A percentile compares a stretch with the other conserved stretches of the same genome.
These are phyloP conservation scores for Formica selysi DNA, from an alignment of 1,140 invertebrate species.

Conservation along the genomic window DNA sequence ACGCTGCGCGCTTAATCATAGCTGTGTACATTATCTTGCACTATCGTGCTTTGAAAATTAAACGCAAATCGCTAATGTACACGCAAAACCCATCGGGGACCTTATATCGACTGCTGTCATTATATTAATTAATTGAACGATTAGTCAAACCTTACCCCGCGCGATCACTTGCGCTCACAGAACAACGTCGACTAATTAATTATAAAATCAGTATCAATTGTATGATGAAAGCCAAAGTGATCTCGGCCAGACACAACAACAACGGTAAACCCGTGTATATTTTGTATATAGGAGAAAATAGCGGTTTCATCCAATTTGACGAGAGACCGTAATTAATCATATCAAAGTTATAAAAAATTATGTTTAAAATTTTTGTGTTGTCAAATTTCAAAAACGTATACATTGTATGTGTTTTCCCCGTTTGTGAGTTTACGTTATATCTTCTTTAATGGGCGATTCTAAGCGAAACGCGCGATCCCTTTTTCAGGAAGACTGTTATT, in stretches of 20 bases:
- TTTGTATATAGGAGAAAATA: background rate
- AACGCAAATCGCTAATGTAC: conserved; percentile 41
- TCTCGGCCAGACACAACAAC: background rate
- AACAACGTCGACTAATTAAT: conserved; percentile 56
- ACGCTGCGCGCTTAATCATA: conserved; percentile 35
- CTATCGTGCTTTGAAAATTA: conserved; percentile 26
- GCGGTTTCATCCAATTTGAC: background rate
- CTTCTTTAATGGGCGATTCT: background rate
- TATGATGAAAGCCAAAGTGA: background rate
- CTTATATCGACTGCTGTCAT: conserved; percentile 39
- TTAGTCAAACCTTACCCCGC: conserved; percentile 55
- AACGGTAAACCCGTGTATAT: background rate
- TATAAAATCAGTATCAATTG: conserved; percentile 52
- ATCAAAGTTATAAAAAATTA: background rate
- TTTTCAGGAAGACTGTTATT: conserved; percentile 53
- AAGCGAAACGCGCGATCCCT: background rate
- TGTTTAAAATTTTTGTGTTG: background rate
- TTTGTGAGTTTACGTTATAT: conserved; percentile 10
- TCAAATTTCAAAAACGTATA: background rate
- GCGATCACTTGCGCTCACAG: background rate
- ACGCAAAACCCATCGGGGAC: conserved; percentile 36
- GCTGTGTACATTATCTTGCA: conserved; percentile 20
- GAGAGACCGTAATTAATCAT: background rate
- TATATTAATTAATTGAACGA: conserved; percentile 64
- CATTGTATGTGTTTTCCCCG: background rate